Conservation (phyloP, 92 coral and sea anemone genomes). For the Anthopleura xanthogrammica region DNA sequence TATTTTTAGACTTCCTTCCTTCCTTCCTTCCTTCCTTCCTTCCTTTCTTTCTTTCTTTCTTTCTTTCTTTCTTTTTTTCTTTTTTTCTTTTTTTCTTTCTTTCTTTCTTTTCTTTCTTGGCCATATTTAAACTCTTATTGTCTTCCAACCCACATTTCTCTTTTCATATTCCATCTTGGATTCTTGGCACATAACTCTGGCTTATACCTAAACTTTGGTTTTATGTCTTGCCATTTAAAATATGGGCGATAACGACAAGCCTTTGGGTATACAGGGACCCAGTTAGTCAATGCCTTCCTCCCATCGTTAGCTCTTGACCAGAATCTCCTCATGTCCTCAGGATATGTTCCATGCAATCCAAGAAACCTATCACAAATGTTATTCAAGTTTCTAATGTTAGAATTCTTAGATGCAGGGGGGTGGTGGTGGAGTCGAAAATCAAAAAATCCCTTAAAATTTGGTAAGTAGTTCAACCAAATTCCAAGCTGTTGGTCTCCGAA, state of each 20-base stretch:
- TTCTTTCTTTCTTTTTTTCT: too few species aligned
- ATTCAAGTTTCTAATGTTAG: conserved; percentile 1
- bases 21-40: too few species aligned
- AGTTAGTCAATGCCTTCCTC: background rate
- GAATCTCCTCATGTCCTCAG: conserved; percentile 34
- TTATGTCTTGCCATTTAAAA: conserved; percentile 16
- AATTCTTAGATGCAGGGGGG: conserved; percentile 26
- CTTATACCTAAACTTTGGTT: background rate
- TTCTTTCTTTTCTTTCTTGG: background rate
- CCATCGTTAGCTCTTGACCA: conserved; percentile 33
- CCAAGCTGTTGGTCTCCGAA: conserved; percentile 44
- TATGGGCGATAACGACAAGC: conserved; percentile 10
- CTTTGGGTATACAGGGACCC: background rate
- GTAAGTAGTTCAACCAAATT: conserved; percentile 28
- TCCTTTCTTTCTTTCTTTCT: too few species aligned
- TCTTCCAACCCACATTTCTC: conserved; percentile 8
- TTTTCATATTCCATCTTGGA: conserved; percentile 18
- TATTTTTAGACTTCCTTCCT: too few species aligned
- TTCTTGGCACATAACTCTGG: conserved; percentile 16
- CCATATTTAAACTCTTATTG: background rate
- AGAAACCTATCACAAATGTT: conserved; percentile 30
- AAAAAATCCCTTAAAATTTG: conserved; percentile 18
- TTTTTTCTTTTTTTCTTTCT: too few species aligned
- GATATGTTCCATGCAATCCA: conserved; percentile 50
- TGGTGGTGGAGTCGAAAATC: conserved; percentile 39